Base-by-base conservation (phyloP, 1,140 invertebrate genomes). In the Hirudo medicinalis region DNA sequence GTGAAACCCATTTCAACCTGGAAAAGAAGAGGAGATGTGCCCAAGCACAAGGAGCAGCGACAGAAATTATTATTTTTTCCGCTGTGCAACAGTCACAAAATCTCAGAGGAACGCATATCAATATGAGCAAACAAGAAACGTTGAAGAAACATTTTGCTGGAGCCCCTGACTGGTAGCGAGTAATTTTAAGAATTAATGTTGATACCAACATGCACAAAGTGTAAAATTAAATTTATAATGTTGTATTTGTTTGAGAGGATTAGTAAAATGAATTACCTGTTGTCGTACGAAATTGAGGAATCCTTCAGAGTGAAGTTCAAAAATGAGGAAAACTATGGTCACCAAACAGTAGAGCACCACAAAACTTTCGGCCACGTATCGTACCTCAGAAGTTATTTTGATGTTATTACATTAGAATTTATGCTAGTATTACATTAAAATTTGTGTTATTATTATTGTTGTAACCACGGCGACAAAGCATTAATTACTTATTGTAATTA, bases 1-100 rank as follows among this genome's bases (percentile, higher is more conserved):
- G 22, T 25, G 2, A 63, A 63, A 63, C 22, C 1, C 29, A 63
- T 63, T 25, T 63, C 19, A 74, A 97, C 94, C 94, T 93, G 53
- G 94, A 94, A 84, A 98, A 99, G 81, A 98, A 98, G 88, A 99
- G 94, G 0, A 98, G 85, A 70, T 96, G 87, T 81, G 97, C 94
- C 94, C 95, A 99, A 15, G 90, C 91, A 19, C 92, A 90, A 0
- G 95, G 94, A 27, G 96, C 87, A 0, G 94, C 90, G 75, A 97
- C 89, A 6, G 92, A 87, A 27, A 99, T 82, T 53, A 98, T 88
- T 9, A 90, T 89, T 81, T 97, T 95, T 83, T 99, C 95, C 0
- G 89, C 76, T 20, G 69, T 54, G 17, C 22, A n/a, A 6, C 75
- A 71, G 20, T 86, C 85, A 36, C 86, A 83, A 19, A 97, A 76